A percentile compares a stretch with the other conserved stretches of the same genome.
Conservation (phyloP, 2,888 invertebrate species). For the Prosopocoilus inquinatus region DNA sequence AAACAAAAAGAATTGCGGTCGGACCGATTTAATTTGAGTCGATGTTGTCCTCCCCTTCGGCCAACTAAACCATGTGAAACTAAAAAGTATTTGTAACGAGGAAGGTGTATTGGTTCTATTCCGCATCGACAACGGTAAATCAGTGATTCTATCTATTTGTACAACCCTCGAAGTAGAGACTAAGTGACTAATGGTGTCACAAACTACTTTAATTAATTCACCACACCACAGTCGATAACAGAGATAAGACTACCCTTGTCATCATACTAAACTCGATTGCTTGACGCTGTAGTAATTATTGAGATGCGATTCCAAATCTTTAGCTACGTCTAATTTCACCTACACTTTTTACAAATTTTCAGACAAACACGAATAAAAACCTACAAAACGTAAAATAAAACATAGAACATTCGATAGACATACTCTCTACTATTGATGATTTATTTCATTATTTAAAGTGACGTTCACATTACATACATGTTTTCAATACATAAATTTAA, state of each 20-base stretch:
- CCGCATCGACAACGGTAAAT: constrained; percentile 39
- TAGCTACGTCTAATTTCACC: no score
- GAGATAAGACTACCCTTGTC: constrained; percentile 44
- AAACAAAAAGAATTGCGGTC: no score
- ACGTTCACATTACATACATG: no score
- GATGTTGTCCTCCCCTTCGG: background rate
- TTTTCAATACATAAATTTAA: no score
- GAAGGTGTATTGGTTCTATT: constrained; percentile 3
- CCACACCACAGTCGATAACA: constrained; percentile 45
- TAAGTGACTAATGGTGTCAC: constrained; percentile 50
- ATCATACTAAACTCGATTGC: constrained; percentile 27
- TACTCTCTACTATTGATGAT: no score
- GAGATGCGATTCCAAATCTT: no score
- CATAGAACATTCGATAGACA: no score
- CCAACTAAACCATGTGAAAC: background rate
- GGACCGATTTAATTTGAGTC: background rate
- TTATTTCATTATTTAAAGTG: no score
- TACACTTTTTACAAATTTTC: no score
- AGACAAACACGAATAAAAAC: no score
- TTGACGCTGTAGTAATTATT: constrained; percentile 23
- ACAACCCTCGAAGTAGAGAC: constrained; percentile 40
- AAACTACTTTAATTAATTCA: constrained; percentile 48
- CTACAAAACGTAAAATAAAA: no score
- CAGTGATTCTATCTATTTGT: constrained; percentile 44
- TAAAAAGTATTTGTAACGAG: constrained; percentile 4